phyloP scores from a whole-genome alignment of 2,888 invertebrate species.

The Chrysolina oricalcia region DNA sequence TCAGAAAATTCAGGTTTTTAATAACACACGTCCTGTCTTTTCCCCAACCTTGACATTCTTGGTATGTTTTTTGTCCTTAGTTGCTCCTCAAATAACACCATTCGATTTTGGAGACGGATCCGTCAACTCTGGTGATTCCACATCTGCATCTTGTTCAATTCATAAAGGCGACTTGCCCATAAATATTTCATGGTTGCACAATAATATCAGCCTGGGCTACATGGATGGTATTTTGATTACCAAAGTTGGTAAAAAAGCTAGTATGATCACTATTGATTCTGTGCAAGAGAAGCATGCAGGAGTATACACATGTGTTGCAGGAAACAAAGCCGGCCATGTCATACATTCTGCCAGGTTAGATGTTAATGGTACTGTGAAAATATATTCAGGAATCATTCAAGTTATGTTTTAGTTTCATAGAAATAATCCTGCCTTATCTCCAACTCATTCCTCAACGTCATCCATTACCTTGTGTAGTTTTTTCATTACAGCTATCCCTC shows the following conservation, averaged over 20 bases:
- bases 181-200: conserved; percentile 78
- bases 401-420: conserved; percentile 52
- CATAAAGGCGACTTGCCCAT: conserved; percentile 84
- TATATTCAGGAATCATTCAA: conserved; percentile 14
- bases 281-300: conserved; percentile 81
- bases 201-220: conserved; percentile 69
- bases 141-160: conserved; percentile 80
- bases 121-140: conserved; percentile 81
- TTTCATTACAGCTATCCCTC: conserved; percentile 69
- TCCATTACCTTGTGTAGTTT: conserved; percentile 78
- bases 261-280: conserved; percentile 77
- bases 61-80: conserved; percentile 68
- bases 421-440: background rate
- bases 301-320: conserved; percentile 81
- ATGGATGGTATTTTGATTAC: conserved; percentile 68
- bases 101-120: conserved; percentile 74
- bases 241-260: conserved; percentile 74
- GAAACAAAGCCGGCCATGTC: conserved; percentile 79
- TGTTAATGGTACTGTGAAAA: conserved; percentile 39
- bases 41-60: conserved; percentile 69
- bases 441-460: conserved; percentile 69
- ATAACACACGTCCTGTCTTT: conserved; percentile 3
- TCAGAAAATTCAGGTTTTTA: conserved; percentile 51
- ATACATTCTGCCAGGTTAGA: conserved; percentile 76
- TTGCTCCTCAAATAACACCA: conserved; percentile 76